phyloP scores from a whole-genome alignment of 2,797 vertebrate species.

The Buceros bicornis region DNA sequence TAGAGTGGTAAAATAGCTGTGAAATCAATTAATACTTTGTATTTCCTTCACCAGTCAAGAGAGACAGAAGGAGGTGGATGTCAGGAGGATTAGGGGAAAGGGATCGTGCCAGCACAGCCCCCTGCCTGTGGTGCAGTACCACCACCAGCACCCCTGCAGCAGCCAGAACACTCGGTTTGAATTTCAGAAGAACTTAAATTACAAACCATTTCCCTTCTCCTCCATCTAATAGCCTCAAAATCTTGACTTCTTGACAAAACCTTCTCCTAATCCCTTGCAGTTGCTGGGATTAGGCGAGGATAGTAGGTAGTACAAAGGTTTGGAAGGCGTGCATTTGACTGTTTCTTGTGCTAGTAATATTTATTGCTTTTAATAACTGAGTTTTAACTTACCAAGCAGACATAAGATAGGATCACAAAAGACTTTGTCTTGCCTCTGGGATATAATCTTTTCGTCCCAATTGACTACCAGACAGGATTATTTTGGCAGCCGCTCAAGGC shows the following conservation, averaged over 20 bases:
- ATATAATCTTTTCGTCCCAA: slow-evolving; percentile 44
- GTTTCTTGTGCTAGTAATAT: not conserved
- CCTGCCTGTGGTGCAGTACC: not conserved
- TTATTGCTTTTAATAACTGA: slow-evolving; percentile 64
- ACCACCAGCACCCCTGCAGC: not conserved
- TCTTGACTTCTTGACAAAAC: not conserved
- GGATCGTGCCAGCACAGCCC: not conserved
- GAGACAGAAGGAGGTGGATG: not conserved
- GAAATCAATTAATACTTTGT: slow-evolving; percentile 54
- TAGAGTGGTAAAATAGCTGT: slow-evolving; percentile 44
- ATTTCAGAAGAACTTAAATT: not conserved
- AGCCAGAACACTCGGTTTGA: not conserved
- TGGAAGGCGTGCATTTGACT: not conserved
- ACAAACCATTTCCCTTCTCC: not conserved
- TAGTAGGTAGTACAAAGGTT: not conserved
- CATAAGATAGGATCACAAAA: not conserved
- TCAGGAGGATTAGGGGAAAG: not conserved
- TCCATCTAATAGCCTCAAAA: not conserved
- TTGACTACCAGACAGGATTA: not conserved
- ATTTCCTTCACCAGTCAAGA: slow-evolving; percentile 36
- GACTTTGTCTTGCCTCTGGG: slow-evolving; percentile 39
- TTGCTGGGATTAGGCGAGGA: not conserved
- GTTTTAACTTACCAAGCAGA: slow-evolving; percentile 27
- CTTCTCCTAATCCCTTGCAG: not conserved
- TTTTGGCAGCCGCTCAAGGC: not conserved